phyloP scores from a whole-genome alignment of 2,113 vertebrate genomes.

The Alouatta palliata region DNA sequence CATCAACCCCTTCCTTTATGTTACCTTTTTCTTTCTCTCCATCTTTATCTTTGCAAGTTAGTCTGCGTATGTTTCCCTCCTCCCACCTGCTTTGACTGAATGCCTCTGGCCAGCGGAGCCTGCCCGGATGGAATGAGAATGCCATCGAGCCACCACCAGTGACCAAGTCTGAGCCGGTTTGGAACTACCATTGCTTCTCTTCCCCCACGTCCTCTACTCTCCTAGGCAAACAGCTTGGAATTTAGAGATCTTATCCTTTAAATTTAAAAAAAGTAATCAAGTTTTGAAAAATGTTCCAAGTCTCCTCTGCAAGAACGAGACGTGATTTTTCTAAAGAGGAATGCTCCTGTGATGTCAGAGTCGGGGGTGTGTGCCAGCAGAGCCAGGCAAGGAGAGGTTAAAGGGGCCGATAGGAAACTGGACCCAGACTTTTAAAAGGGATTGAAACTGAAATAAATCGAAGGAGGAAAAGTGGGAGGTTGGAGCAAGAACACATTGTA shows the following conservation, averaged over 20 bases:
- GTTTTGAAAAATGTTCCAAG: slow-evolving; percentile 27
- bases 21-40: not conserved
- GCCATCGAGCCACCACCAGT: not conserved
- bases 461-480: slow-evolving; percentile 11
- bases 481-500: slow-evolving; percentile 44
- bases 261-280: not conserved
- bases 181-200: slow-evolving; percentile 46
- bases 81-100: slow-evolving; percentile 60
- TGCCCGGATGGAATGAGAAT: slow-evolving; percentile 62
- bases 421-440: not conserved
- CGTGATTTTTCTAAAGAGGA: slow-evolving; percentile 54
- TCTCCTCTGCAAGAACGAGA: not conserved
- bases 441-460: not conserved
- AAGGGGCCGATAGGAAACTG: not conserved
- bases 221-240: slow-evolving; percentile 71
- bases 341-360: not conserved
- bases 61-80: not conserved
- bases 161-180: slow-evolving; percentile 50
- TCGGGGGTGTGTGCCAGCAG: not conserved
- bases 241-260: slow-evolving; percentile 59
- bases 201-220: not conserved
- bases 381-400: not conserved
- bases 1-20: not conserved
- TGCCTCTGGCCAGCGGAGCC: slow-evolving; percentile 54
- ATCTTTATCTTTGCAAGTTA: not conserved